phyloP scores from a whole-genome alignment of 2,888 invertebrate genomes.

The Drosophila sordidapex region DNA sequence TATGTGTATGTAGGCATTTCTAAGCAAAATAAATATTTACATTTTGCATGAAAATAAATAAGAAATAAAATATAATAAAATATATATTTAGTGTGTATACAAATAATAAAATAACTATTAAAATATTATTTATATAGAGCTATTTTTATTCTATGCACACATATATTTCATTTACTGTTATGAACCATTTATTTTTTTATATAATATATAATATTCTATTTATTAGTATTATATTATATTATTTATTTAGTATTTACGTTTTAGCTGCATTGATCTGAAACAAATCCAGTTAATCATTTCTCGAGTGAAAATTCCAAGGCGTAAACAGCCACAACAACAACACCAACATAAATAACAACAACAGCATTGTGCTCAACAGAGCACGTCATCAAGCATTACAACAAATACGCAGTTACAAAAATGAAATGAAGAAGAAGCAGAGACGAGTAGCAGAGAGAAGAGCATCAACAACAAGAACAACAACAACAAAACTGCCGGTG shows the following conservation, averaged over 20 bases:
- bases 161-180: not conserved
- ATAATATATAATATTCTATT: not conserved
- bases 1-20: not conserved
- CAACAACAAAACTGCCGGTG: conserved; percentile 23
- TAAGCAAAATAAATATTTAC: not conserved
- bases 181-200: not conserved
- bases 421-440: conserved; percentile 10
- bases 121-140: not conserved
- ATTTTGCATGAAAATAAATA: not conserved
- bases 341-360: conserved; percentile 22
- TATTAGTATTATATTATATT: not conserved
- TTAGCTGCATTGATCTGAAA: conserved; percentile 63
- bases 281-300: conserved; percentile 78
- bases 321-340: conserved; percentile 29
- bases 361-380: conserved; percentile 53
- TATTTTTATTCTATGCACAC: not conserved
- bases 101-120: not conserved
- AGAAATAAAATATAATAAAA: not conserved
- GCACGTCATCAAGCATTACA: conserved; percentile 72
- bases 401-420: conserved; percentile 77
- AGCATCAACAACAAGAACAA: conserved; percentile 27
- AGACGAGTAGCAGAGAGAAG: not conserved
- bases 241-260: not conserved
- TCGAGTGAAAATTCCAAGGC: conserved; percentile 66
- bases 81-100: not conserved